Evolutionary conservation across 2,113 vertebrate species (phyloP).

Genomic region (Channa maculata): DNA sequence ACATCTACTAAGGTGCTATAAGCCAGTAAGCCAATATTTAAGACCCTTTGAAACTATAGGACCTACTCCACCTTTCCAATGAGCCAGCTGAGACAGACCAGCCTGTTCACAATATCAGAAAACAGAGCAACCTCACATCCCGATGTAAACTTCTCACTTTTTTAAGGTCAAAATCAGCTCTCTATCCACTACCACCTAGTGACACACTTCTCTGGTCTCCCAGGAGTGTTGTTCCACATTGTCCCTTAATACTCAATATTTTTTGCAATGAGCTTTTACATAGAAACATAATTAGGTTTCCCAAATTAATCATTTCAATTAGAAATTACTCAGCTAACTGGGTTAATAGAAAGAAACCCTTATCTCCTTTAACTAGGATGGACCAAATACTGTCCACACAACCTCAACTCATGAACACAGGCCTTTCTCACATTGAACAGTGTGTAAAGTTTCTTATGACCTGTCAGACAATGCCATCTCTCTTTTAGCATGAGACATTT

Average conservation of each 20-base stretch:
- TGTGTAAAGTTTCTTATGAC: too few relatives aligned
- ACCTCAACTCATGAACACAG: too few relatives aligned
- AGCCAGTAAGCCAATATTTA: too few relatives aligned
- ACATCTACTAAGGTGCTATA: too few relatives aligned
- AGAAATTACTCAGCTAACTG: constrained; percentile 82
- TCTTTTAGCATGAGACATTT: too few relatives aligned
- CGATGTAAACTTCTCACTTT: constrained; percentile 26
- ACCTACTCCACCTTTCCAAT: too few relatives aligned
- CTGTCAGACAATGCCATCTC: too few relatives aligned
- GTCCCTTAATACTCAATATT: constrained; percentile 74
- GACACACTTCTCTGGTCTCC: constrained; percentile 79
- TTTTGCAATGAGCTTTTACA: constrained; percentile 81
- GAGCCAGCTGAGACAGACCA: too few relatives aligned
- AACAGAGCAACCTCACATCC: neutral
- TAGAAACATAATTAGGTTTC: constrained; percentile 87
- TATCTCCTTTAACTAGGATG: constrained; percentile 71
- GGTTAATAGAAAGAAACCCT: constrained; percentile 73
- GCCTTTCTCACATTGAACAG: too few relatives aligned
- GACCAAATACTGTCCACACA: constrained; percentile 23
- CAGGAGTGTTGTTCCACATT: constrained; percentile 79
- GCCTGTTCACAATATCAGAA: too few relatives aligned
- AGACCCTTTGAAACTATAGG: too few relatives aligned
- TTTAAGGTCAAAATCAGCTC: constrained; percentile 57
- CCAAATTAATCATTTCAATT: constrained; percentile 86
- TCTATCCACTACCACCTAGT: constrained; percentile 69